Percentiles rank a stretch among this genome's conserved stretches.
Evolutionary conservation across 1,140 invertebrate species (phyloP).

Genomic region (Lordiphosa clarofinis): DNA sequence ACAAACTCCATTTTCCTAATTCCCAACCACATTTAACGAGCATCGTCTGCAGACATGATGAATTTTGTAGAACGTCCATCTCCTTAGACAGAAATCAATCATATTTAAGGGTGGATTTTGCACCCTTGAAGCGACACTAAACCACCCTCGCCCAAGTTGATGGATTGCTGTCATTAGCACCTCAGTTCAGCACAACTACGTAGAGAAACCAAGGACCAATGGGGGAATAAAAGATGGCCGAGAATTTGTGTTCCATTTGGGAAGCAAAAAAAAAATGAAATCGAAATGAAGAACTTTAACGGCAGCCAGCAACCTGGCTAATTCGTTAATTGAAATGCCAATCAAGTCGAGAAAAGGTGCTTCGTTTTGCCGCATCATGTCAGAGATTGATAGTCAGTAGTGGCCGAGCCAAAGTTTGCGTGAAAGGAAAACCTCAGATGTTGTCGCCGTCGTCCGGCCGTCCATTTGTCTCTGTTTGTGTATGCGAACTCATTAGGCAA

Average conservation of each 20-base stretch:
- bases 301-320: conserved; percentile 45
- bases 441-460: conserved; percentile 4
- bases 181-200: neutral
- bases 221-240: conserved; percentile 3
- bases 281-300: conserved; percentile 16
- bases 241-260: neutral
- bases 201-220: neutral
- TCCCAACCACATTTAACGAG: too few species aligned
- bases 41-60: too few species aligned
- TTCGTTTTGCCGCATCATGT: conserved; percentile 44
- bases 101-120: too few species aligned
- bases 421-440: conserved; percentile 49
- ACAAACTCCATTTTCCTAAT: too few species aligned
- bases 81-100: too few species aligned
- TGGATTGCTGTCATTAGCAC: conserved; percentile 56
- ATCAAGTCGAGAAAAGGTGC: conserved; percentile 38
- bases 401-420: conserved; percentile 34
- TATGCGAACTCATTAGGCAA: conserved; percentile 66
- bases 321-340: conserved; percentile 63
- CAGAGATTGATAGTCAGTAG: conserved; percentile 52
- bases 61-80: too few species aligned
- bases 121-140: too few species aligned
- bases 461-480: conserved; percentile 11
- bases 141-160: conserved; percentile 20
- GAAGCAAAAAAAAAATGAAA: conserved; percentile 24